Conservation (phyloP, 2,888 invertebrate species). For the Halictus ligatus region DNA sequence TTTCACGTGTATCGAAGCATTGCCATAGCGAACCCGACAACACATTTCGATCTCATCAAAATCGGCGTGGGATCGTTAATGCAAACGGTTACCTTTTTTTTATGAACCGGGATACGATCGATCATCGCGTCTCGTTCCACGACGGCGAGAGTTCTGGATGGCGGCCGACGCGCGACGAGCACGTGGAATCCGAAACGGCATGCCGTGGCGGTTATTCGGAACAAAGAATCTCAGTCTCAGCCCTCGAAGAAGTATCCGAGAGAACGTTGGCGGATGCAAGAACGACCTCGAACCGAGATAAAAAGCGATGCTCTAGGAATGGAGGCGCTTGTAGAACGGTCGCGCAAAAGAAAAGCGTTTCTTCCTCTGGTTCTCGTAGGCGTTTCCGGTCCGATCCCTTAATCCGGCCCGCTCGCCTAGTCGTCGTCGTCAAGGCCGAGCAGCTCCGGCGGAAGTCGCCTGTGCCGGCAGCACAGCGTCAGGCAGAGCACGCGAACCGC, state of each 20-base stretch:
- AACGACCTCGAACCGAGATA: slow-evolving; percentile 42
- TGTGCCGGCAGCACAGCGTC: slow-evolving; percentile 94
- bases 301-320: slow-evolving; percentile 78
- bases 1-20: neutral
- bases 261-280: slow-evolving; percentile 46
- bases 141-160: neutral
- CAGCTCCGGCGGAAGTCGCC: slow-evolving; percentile 93
- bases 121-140: neutral
- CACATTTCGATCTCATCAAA: neutral
- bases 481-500: slow-evolving; percentile 95
- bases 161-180: neutral
- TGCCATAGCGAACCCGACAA: neutral
- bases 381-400: slow-evolving; percentile 42
- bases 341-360: slow-evolving; percentile 60
- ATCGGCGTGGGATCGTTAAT: slow-evolving; percentile 1
- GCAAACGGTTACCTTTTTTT: neutral
- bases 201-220: slow-evolving; percentile 21
- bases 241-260: slow-evolving; percentile 39
- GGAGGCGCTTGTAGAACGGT: slow-evolving; percentile 55
- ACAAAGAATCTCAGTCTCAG: slow-evolving; percentile 58
- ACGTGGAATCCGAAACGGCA: neutral
- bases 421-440: slow-evolving; percentile 95
- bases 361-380: slow-evolving; percentile 58
- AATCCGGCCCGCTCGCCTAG: slow-evolving; percentile 83
- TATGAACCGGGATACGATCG: neutral